A percentile compares a stretch with the other conserved stretches of the same genome.
These are phyloP conservation scores for Pyrocoelia pectoralis DNA, from an alignment of 2,888 invertebrate genomes.

Conservation along the genomic window DNA sequence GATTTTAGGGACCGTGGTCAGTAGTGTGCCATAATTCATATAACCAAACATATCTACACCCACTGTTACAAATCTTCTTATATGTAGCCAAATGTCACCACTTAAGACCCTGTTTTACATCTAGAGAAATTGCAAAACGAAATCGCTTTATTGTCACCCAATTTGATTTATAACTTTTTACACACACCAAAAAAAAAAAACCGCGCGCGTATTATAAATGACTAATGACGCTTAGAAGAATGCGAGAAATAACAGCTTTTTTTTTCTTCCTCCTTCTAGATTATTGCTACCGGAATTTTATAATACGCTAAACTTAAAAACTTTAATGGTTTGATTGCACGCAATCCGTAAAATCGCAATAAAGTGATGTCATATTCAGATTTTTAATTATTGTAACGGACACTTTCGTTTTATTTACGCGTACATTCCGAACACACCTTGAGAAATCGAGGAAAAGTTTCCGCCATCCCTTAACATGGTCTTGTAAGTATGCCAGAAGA, in stretches of 20 bases:
- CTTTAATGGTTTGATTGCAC: constrained; percentile 1
- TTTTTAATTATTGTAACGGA: too few species aligned
- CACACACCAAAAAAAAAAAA: neutral
- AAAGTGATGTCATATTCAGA: neutral
- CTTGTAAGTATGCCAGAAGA: too few species aligned
- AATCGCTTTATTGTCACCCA: constrained; percentile 28
- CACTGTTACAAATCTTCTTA: constrained; percentile 39
- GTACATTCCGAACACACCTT: too few species aligned
- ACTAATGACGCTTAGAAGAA: constrained; percentile 1
- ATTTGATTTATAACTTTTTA: constrained; percentile 13
- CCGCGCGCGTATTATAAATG: too few species aligned
- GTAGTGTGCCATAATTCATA: constrained; percentile 39
- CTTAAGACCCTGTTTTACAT: constrained; percentile 38
- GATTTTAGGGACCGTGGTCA: constrained; percentile 36
- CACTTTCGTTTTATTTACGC: too few species aligned
- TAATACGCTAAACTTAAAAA: neutral
- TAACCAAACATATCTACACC: constrained; percentile 35
- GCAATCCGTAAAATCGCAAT: neutral
- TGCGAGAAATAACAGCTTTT: neutral
- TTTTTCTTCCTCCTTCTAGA: neutral
- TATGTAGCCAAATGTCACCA: constrained; percentile 37
- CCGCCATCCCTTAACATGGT: too few species aligned
- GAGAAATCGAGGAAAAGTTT: too few species aligned
- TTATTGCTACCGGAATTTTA: constrained; percentile 1
- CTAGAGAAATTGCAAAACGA: constrained; percentile 27